phyloP scores from a whole-genome alignment of 2,888 invertebrate genomes.

The Xanthorhoe spadicearia region DNA sequence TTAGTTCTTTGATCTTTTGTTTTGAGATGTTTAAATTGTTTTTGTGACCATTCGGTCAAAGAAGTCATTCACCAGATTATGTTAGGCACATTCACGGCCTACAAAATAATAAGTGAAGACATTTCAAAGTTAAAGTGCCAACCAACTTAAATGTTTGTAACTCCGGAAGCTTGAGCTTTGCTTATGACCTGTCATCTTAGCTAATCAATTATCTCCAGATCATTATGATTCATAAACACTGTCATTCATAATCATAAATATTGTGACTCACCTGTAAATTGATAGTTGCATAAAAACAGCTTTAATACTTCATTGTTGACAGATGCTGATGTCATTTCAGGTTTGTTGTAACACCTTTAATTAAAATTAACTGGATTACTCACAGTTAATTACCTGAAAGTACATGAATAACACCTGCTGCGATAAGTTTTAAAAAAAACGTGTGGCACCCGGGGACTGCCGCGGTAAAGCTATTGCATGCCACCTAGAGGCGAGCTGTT shows the following conservation, averaged over 20 bases:
- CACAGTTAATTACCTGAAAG: constrained; percentile 10
- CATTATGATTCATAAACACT: constrained; percentile 23
- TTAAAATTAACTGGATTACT: constrained; percentile 19
- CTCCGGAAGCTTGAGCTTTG: neutral
- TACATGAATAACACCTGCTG: neutral
- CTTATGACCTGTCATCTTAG: neutral
- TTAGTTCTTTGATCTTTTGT: constrained; percentile 22
- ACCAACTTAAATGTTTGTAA: neutral
- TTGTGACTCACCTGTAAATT: constrained; percentile 26
- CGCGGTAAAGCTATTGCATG: too few relatives aligned
- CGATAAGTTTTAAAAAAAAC: neutral
- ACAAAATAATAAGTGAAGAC: too few relatives aligned
- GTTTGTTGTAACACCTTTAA: neutral
- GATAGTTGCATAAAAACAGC: constrained; percentile 25
- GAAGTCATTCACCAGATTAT: too few relatives aligned
- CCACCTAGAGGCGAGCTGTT: too few relatives aligned
- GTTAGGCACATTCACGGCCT: too few relatives aligned
- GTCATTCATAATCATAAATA: constrained; percentile 2
- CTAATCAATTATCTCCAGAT: neutral
- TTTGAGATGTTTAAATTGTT: neutral
- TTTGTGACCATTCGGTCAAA: too few relatives aligned
- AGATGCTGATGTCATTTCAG: constrained; percentile 27
- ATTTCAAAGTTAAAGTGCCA: too few relatives aligned
- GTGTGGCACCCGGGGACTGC: too few relatives aligned
- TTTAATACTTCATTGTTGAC: constrained; percentile 18